Evolutionary conservation across 2,888 invertebrate genomes (phyloP), one percentile per base, ranked within the genome.

Genomic region (Ischnus inquisitorius): DNA sequence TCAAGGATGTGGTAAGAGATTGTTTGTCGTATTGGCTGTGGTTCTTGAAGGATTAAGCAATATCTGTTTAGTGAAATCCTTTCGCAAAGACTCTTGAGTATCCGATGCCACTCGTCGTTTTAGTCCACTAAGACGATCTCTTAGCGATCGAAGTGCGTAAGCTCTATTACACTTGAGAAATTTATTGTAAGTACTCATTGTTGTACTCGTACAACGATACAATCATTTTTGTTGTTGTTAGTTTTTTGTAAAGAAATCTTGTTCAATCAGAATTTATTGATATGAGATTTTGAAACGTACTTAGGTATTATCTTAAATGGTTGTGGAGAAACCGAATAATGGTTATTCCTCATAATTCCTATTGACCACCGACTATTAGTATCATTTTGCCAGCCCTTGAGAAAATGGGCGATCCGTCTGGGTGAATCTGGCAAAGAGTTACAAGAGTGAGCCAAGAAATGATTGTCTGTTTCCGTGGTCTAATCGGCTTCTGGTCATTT

Each of bases 401-500:
- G 75, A 16, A 71, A 79, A 62, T 22, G 19, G 14, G 43, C 22
- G 22, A 60, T 12, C 16, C 71, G 28, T 12, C 64, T 14, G n/a
- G 41, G 41, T 12, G 71, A 77, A 77, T 82, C 81, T 76, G 75
- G 78, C 79, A 65, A 57, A 34, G 62, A 82, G 80, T 82, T 84
- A 84, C 80, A 83, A 83, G 83, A 81, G 75, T 88, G 77, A 87
- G 88, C 86, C 74, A 88, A 90, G 90, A 90, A 92, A 93, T 92
- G 92, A 92, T 93, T 87, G 79, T 92, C 92, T 90, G 90, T 90
- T 90, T 88, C 87, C 88, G 85, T 39, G 77, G 72, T 85, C 89
- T 93, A 93, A 93, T 93, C 93, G 92, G 93, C 92, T 93, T 93
- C 87, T 83, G 79, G 84, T 91, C 91, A 91, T 92, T 91, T 91